Base-by-base conservation (phyloP, 2,797 vertebrate genomes). In the Danio kyathit region DNA sequence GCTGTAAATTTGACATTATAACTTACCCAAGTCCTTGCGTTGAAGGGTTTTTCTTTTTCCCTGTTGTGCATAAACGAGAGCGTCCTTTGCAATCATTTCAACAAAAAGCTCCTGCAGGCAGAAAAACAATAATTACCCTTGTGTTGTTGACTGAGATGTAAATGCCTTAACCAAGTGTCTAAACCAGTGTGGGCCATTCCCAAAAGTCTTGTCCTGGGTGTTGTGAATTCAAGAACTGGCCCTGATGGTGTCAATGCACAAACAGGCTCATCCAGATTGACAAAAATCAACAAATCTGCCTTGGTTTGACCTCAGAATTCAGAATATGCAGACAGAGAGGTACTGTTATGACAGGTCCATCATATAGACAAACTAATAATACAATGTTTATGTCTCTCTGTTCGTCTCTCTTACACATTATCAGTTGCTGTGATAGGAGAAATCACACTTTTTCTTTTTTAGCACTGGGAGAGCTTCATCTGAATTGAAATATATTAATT, bases 21-120 rank as follows among this genome's bases (percentile, higher is more conserved):
- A 77, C 88, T 87, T 91, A 99, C 97, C 97, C 74, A 99, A 85
- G 84, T 99, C 98, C 91, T 97, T 98, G 80, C 97, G 96, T 88
- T 99, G 98, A 29, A 99, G 91, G 0, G 98, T 99, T 94, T 99
- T 99, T 88, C 97, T 94, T 85, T 98, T 99, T 8, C 96, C 97
- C 87, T 97, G 97, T 81, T 98, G 97, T 17, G 97, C 97, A 0
- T 96, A 98, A 21, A 96, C 91, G 1, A 96, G 95, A 5, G 97
- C 96, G 85, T 99, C 97, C 89, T 96, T 99, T 73, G 98, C 96
- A 48, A 98, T 97, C 86, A 96, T 97, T 87, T 99, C 97, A 85
- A 99, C 97, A 89, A 99, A 98, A 81, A 99, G 85, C 88, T 99
- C 97, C 97, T 99, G 89, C 7, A 71, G 21, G 19, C 12, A 76